Evolutionary conservation across 1,140 invertebrate species (phyloP).

Genomic region (Sitobion miscanthi): DNA sequence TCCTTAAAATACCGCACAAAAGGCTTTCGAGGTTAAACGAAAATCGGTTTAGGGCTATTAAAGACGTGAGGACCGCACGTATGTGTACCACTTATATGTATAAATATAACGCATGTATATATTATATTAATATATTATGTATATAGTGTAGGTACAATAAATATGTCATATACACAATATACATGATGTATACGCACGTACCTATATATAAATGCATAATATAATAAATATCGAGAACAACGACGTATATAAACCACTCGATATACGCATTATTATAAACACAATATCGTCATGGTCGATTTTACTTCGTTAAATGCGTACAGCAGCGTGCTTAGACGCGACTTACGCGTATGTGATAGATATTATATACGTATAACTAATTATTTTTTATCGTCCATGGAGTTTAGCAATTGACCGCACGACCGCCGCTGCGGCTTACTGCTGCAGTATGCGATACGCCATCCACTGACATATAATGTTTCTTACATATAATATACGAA

Average conservation of each 20-base stretch:
- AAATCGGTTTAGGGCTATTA: conserved; percentile 22
- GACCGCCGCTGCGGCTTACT: background rate
- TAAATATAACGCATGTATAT: background rate
- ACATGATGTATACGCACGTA: background rate
- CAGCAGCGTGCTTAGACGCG: background rate
- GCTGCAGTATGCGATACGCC: background rate
- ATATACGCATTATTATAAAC: background rate
- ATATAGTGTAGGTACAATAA: background rate
- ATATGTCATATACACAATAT: background rate
- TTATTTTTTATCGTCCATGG: conserved; percentile 7
- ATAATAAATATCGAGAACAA: background rate
- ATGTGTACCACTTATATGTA: background rate
- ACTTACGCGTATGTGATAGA: background rate
- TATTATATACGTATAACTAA: background rate
- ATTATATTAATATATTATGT: background rate
- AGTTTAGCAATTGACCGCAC: conserved; percentile 21
- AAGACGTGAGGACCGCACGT: background rate
- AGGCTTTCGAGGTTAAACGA: conserved; percentile 42
- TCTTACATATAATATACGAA: background rate
- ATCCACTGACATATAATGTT: background rate
- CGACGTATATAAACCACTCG: background rate
- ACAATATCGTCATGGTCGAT: conserved; percentile 47
- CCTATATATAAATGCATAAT: background rate
- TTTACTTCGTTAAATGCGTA: conserved; percentile 28
- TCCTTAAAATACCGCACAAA: background rate